These are phyloP conservation scores for Cinara cedri DNA, from an alignment of 2,888 invertebrate genomes.

Conservation along the genomic window DNA sequence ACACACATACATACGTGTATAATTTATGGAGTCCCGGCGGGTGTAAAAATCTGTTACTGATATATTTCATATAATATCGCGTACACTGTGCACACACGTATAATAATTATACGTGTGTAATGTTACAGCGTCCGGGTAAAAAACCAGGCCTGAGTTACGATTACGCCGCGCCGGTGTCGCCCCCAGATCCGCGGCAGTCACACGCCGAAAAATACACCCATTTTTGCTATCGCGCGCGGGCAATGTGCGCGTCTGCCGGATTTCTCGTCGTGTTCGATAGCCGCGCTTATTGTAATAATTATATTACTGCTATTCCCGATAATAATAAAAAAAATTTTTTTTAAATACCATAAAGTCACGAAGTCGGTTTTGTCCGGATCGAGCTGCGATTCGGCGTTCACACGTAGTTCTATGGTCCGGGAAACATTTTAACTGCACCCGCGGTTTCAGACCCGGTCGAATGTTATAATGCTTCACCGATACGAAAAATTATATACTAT, in stretches of 20 bases:
- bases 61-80: slow-evolving; percentile 48
- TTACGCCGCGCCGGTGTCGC: slow-evolving; percentile 13
- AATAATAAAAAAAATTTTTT: no score
- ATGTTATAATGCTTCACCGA: no score
- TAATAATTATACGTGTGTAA: not conserved
- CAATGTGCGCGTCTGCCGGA: slow-evolving; percentile 4
- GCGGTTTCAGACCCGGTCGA: no score
- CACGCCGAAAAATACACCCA: slow-evolving; percentile 40
- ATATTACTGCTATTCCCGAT: no score
- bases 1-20: no score
- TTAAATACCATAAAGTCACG: no score
- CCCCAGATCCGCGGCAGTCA: not conserved
- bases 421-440: no score
- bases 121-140: slow-evolving; percentile 17
- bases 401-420: no score
- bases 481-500: no score
- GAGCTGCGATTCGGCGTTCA: no score
- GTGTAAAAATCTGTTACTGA: slow-evolving; percentile 56
- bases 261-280: not conserved
- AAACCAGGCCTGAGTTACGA: slow-evolving; percentile 42
- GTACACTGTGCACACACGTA: not conserved
- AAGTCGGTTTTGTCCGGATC: no score
- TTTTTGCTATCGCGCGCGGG: slow-evolving; percentile 7
- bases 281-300: not conserved
- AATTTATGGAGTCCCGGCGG: slow-evolving; percentile 55